phyloP scores from a whole-genome alignment of 2,888 invertebrate genomes.

The Sinotaia quadrata region DNA sequence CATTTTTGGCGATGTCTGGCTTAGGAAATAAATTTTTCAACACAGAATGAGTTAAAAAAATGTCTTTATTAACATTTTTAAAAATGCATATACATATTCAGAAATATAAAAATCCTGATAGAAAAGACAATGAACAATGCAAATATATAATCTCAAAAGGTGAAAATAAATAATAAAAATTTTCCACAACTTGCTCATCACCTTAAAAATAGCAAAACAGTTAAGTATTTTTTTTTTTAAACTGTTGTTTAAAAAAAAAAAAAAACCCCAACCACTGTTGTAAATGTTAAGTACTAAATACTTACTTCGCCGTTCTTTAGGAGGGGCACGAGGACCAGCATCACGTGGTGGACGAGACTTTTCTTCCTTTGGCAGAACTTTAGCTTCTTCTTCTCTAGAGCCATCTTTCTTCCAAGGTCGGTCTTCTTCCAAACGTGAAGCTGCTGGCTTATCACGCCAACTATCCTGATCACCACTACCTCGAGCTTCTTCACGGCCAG shows the following conservation, averaged over 20 bases:
- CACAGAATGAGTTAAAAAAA: no score
- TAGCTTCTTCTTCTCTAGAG: constrained; percentile 13
- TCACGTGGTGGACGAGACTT: constrained; percentile 18
- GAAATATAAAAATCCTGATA: no score
- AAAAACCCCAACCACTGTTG: background rate
- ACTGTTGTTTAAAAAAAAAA: no score
- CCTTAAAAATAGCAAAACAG: background rate
- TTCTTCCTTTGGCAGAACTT: constrained; percentile 23
- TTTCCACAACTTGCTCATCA: background rate
- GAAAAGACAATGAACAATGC: no score
- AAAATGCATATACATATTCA: no score
- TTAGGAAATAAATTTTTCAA: no score
- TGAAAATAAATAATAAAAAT: background rate
- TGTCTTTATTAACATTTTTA: no score
- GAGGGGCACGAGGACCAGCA: constrained; percentile 30
- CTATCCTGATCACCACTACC: constrained; percentile 10
- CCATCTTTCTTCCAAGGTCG: constrained; percentile 26
- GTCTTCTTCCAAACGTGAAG: background rate
- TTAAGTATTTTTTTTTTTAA: no score
- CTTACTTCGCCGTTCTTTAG: constrained; percentile 30
- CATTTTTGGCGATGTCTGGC: no score
- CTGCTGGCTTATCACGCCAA: constrained; percentile 12
- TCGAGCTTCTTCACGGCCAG: constrained; percentile 16
- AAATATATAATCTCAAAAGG: no score
- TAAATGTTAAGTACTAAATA: background rate